Base-by-base conservation (phyloP, 2,888 invertebrate species). In the Platerodrilus igneus region DNA sequence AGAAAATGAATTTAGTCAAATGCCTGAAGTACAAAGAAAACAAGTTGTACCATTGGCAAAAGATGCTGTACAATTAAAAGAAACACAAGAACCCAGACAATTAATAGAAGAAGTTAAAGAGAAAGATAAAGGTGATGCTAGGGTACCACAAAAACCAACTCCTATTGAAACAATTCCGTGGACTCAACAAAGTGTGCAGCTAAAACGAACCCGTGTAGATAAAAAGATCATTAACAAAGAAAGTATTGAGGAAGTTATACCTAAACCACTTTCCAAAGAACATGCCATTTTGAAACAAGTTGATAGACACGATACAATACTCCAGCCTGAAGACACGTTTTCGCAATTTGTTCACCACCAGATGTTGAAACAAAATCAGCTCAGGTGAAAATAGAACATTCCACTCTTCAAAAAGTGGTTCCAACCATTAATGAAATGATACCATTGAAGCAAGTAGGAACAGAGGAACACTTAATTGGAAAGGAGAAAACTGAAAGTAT, bases 41-140 rank as follows among this genome's bases (percentile, higher is more conserved):
- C 69, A 74, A 43, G 50, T 61, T 2, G 62, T 63, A 53, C 74
- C 77, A 6, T 78, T 78, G 78, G 84, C 77, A 2, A 74, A 83
- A 56, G 79, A 84, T 63, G 72, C 74, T 47, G 69, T 78, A 9
- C 68, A 61, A 22, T 57, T 79, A 18, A 79, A 76, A 48, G 69
- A 66, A 53, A 62, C 63, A 1, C 62, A 58, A 38, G n/a, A n/a
- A n/a, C n/a, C n/a, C n/a, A n/a, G n/a, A n/a, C n/a, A n/a, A n/a
- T n/a, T n/a, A n/a, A n/a, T n/a, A n/a, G 48, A 48, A 53, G 60
- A 64, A 25, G 62, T 51, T 39, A 68, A 68, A 52, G 60, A 63
- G 32, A 42, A 67, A 25, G 52, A 54, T 69, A 32, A 61, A 57
- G 48, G 52, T 3, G 40, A 52, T 5, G 53, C 58, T 14, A 59